These are phyloP conservation scores for Silurus meridionalis DNA, from an alignment of 2,113 vertebrate genomes.

Conservation along the genomic window DNA sequence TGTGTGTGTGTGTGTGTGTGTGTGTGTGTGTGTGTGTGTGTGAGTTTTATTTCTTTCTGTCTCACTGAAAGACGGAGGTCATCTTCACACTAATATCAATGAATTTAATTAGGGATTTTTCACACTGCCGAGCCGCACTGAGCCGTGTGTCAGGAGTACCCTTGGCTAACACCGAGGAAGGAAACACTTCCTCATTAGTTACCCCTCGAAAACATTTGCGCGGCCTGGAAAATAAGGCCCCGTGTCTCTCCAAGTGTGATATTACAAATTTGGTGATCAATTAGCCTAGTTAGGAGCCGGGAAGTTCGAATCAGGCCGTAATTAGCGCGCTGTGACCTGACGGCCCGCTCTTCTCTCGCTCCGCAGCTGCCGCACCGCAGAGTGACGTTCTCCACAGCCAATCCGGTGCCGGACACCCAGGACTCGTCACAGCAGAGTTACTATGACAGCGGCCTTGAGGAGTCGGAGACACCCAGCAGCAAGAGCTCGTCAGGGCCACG, in stretches of 20 bases:
- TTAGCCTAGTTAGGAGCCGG: slow-evolving; percentile 48
- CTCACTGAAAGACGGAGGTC: slow-evolving; percentile 23
- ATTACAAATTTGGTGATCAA: slow-evolving; percentile 58
- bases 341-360: slow-evolving; percentile 38
- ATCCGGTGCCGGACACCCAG: slow-evolving; percentile 94
- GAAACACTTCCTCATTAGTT: slow-evolving; percentile 51
- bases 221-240: background rate
- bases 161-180: slow-evolving; percentile 35
- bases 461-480: slow-evolving; percentile 97
- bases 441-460: slow-evolving; percentile 96
- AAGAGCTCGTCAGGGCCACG: slow-evolving; percentile 96
- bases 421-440: slow-evolving; percentile 97
- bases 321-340: slow-evolving; percentile 49
- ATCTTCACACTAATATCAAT: slow-evolving; percentile 45
- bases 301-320: slow-evolving; percentile 42
- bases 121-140: slow-evolving; percentile 12
- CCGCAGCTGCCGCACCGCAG: slow-evolving; percentile 94
- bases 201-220: slow-evolving; percentile 35
- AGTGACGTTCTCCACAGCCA: slow-evolving; percentile 97
- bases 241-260: slow-evolving; percentile 44
- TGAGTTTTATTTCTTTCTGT: slow-evolving; percentile 19
- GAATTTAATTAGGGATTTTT: slow-evolving; percentile 39
- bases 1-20: slow-evolving; percentile 3
- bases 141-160: slow-evolving; percentile 24
- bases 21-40: background rate